Evolutionary conservation across 2,113 vertebrate species (phyloP).

Genomic region (Alethe diademata): DNA sequence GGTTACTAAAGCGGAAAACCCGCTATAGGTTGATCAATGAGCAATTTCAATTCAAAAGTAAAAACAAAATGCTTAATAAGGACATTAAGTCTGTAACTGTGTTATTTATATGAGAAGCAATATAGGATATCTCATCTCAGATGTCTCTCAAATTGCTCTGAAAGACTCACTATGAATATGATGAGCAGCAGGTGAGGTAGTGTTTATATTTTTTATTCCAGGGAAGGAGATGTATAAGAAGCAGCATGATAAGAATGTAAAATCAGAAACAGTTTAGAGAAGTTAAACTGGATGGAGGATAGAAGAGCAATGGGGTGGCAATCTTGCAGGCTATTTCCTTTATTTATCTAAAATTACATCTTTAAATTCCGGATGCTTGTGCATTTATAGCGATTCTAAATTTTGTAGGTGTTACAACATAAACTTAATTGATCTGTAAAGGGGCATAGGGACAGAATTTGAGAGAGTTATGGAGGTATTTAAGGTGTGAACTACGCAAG

Average conservation of each 20-base stretch:
- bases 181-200: not conserved
- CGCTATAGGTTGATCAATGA: not conserved
- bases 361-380: not conserved
- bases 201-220: not conserved
- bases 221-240: not conserved
- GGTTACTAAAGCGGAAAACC: not conserved
- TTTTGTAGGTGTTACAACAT: not conserved
- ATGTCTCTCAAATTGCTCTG: not conserved
- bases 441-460: not conserved
- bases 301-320: not conserved
- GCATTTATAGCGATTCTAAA: not conserved
- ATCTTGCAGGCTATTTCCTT: not conserved
- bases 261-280: not conserved
- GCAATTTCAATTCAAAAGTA: not conserved
- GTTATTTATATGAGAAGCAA: not conserved
- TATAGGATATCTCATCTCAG: not conserved
- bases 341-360: not conserved
- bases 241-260: not conserved
- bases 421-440: not conserved
- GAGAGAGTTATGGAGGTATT: not conserved
- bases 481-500: not conserved
- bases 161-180: not conserved
- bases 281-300: not conserved
- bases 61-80: not conserved
- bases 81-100: not conserved